Percentiles rank a stretch among this genome's conserved stretches.
Evolutionary conservation across 2,797 vertebrate genomes (phyloP).

Genomic region (Clarias platycephalus): DNA sequence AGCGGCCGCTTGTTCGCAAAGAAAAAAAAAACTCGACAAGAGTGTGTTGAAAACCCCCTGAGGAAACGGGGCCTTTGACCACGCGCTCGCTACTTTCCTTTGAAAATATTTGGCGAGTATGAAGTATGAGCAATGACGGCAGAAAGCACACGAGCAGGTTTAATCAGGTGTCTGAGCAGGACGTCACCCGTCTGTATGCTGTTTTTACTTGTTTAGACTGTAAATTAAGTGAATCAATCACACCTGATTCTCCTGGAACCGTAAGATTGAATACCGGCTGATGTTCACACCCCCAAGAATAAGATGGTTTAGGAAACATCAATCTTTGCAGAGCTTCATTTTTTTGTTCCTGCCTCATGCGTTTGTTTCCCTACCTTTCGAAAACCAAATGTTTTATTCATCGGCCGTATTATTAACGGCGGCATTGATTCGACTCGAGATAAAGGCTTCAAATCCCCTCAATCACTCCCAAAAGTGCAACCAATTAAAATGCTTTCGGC

Average conservation of each 20-base stretch:
- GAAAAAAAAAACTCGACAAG: neutral
- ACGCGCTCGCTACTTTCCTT: neutral
- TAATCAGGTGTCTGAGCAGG: slow-evolving; percentile 2
- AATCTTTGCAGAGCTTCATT: slow-evolving; percentile 29
- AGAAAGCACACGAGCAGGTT: neutral
- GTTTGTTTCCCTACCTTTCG: slow-evolving; percentile 36
- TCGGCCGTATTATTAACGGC: slow-evolving; percentile 52
- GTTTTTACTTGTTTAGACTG: slow-evolving; percentile 1
- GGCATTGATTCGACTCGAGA: slow-evolving; percentile 48
- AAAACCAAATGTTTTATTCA: slow-evolving; percentile 50
- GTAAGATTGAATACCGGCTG: neutral
- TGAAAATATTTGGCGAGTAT: neutral
- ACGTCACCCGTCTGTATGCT: neutral
- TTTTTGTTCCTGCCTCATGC: slow-evolving; percentile 45
- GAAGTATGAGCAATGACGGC: neutral
- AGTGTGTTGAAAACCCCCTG: neutral
- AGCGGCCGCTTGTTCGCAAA: neutral
- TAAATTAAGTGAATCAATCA: neutral
- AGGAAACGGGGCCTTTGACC: neutral
- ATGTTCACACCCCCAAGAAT: neutral
- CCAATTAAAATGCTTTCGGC: slow-evolving; percentile 54
- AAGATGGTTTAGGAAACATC: neutral
- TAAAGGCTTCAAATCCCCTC: slow-evolving; percentile 56
- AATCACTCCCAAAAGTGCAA: slow-evolving; percentile 55
- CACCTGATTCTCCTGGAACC: neutral